These are phyloP conservation scores for Steinernema feltiae DNA, from an alignment of 1,140 invertebrate genomes.

Conservation along the genomic window DNA sequence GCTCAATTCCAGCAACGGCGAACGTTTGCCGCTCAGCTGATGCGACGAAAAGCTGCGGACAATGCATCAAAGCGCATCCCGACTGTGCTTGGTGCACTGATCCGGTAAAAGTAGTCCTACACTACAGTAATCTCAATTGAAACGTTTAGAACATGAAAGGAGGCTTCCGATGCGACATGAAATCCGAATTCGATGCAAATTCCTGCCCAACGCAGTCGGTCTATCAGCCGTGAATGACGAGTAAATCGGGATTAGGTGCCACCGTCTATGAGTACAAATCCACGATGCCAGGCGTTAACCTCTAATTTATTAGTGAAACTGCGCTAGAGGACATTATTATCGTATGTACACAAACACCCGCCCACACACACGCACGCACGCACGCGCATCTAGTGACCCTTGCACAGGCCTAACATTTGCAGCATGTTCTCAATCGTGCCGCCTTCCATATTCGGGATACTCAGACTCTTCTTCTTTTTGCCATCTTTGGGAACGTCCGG, in stretches of 20 bases:
- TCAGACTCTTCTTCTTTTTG: background rate
- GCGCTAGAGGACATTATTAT: too few species aligned
- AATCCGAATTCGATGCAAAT: constrained; percentile 33
- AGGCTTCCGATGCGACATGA: constrained; percentile 39
- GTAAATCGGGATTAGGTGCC: too few species aligned
- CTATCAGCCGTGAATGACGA: constrained; percentile 44
- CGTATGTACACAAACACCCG: background rate
- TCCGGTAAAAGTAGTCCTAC: constrained; percentile 38
- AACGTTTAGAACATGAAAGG: constrained; percentile 39
- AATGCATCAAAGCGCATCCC: constrained; percentile 45
- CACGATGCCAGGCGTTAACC: background rate
- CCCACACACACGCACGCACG: too few species aligned
- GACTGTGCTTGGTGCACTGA: constrained; percentile 53
- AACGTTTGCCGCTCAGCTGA: constrained; percentile 14
- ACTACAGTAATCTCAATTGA: background rate
- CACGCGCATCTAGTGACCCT: too few species aligned
- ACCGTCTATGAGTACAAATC: too few species aligned
- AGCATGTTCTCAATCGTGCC: constrained; percentile 8
- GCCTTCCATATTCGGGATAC: background rate
- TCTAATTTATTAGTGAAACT: background rate
- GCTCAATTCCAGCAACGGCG: background rate
- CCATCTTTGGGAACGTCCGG: background rate
- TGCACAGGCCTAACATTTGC: background rate
- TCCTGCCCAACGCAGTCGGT: constrained; percentile 38
- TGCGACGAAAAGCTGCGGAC: constrained; percentile 31